phyloP scores from a whole-genome alignment of 2,888 invertebrate genomes.

The Nomada fucata region DNA sequence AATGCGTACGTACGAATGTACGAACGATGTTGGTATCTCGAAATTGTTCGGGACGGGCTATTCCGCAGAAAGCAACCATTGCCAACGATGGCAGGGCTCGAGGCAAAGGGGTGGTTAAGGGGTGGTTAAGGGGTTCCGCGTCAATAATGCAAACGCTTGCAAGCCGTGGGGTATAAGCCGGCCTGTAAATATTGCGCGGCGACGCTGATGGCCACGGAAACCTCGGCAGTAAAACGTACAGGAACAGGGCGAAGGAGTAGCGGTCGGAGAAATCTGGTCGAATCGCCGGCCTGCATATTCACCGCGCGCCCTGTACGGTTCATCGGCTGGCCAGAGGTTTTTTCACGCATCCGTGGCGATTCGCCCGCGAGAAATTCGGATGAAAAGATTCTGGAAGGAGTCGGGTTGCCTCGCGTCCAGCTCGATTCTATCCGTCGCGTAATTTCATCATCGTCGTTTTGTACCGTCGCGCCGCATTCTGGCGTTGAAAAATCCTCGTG shows the following conservation, averaged over 20 bases:
- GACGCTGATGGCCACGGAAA: conserved; percentile 52
- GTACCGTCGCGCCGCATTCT: conserved; percentile 53
- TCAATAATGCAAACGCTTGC: conserved; percentile 68
- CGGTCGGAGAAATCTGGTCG: conserved; percentile 5
- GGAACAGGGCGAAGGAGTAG: neutral
- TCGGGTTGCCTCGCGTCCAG: conserved; percentile 19
- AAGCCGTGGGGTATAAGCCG: conserved; percentile 60
- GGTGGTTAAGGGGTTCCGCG: conserved; percentile 58
- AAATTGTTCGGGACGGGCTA: conserved; percentile 63
- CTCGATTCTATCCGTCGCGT: conserved; percentile 34
- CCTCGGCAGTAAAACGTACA: conserved; percentile 41
- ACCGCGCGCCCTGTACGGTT: too few relatives aligned
- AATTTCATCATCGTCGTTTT: conserved; percentile 64
- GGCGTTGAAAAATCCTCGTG: conserved; percentile 63
- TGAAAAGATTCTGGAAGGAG: conserved; percentile 16
- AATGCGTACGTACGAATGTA: conserved; percentile 50
- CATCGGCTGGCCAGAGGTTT: too few relatives aligned
- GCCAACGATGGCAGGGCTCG: conserved; percentile 43
- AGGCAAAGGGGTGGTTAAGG: conserved; percentile 55
- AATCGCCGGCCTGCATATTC: neutral
- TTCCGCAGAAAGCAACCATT: conserved; percentile 48
- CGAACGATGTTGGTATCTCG: conserved; percentile 39
- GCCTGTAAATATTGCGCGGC: conserved; percentile 61
- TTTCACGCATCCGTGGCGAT: neutral
- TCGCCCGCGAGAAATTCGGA: too few relatives aligned